phyloP scores from a whole-genome alignment of 1,140 invertebrate species.

The Palaemon carinicauda region DNA sequence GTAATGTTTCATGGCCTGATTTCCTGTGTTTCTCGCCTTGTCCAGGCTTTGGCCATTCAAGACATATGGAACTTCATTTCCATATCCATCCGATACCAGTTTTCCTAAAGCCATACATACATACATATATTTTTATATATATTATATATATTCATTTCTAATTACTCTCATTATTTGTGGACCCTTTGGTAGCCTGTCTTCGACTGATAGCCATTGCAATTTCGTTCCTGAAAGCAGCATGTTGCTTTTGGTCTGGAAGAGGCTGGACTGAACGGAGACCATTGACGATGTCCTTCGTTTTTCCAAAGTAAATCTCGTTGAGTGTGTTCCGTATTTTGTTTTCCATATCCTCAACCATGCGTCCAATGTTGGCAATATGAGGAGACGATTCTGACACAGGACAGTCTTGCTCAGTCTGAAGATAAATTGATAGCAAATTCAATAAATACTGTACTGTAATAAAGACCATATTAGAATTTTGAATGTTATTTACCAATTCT shows the following conservation, averaged over 20 bases:
- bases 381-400: constrained; percentile 89
- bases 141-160: not conserved
- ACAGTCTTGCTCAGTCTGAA: constrained; percentile 88
- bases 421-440: not conserved
- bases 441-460: not conserved
- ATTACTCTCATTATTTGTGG: constrained; percentile 39
- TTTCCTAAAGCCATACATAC: constrained; percentile 26
- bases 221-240: constrained; percentile 85
- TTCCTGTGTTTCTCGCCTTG: constrained; percentile 49
- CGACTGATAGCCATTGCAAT: constrained; percentile 70
- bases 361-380: constrained; percentile 98
- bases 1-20: constrained; percentile 48
- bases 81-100: constrained; percentile 11
- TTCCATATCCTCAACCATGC: constrained; percentile 98
- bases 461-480: not conserved
- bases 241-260: constrained; percentile 82
- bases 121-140: too few species aligned
- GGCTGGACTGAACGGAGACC: constrained; percentile 90
- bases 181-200: constrained; percentile 47
- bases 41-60: constrained; percentile 33
- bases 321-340: constrained; percentile 98
- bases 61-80: not conserved
- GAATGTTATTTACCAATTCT: not conserved
- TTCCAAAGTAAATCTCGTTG: constrained; percentile 99
- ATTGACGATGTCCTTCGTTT: constrained; percentile 98